Evolutionary conservation across 2,113 vertebrate genomes (phyloP).

Genomic region (Aramus guarauna): DNA sequence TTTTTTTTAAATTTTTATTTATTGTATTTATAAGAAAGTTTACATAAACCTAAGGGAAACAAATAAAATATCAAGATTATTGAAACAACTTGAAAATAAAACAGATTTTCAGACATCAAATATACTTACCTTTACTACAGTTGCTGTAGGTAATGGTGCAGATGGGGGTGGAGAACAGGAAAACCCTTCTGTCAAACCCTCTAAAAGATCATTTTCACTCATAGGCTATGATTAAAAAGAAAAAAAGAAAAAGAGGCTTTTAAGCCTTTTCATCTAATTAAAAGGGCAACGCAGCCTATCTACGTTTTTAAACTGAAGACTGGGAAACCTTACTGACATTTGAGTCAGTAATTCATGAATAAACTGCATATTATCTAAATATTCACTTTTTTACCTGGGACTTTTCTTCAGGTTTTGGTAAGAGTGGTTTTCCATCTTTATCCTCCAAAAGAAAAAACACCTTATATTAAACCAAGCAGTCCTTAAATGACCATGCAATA

Average conservation of each 20-base stretch:
- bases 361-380: background rate
- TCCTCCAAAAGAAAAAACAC: slow-evolving; percentile 35
- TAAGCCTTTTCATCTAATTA: background rate
- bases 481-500: background rate
- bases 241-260: background rate
- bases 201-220: slow-evolving; percentile 69
- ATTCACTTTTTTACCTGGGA: slow-evolving; percentile 48
- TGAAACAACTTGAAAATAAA: background rate
- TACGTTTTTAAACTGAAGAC: background rate
- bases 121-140: slow-evolving; percentile 5
- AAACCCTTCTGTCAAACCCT: slow-evolving; percentile 73
- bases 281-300: background rate
- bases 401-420: slow-evolving; percentile 49
- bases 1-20: background rate
- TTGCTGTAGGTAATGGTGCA: background rate
- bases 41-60: background rate
- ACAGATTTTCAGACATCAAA: background rate
- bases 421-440: slow-evolving; percentile 73
- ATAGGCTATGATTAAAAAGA: slow-evolving; percentile 54
- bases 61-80: background rate
- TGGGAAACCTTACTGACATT: background rate
- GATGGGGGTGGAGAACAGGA: background rate
- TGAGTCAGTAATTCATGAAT: background rate
- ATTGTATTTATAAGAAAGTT: background rate
- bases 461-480: background rate